These are phyloP conservation scores for Protomyctophum bolini DNA, from an alignment of 2,113 vertebrate genomes.

Conservation along the genomic window DNA sequence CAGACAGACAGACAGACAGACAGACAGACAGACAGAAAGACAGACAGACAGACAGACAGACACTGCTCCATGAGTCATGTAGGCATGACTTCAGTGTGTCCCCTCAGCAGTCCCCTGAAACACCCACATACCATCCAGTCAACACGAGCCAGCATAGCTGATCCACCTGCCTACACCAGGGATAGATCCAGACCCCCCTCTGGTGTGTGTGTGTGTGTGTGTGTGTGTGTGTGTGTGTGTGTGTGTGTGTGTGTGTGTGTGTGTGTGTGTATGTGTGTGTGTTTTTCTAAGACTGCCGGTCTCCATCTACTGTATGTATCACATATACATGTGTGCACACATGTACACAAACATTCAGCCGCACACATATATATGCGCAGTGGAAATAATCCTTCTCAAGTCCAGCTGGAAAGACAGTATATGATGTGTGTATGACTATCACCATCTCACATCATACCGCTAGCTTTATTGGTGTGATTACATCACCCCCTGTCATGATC, in stretches of 20 bases:
- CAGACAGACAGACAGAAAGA: constrained; percentile 20
- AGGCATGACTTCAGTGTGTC: constrained; percentile 66
- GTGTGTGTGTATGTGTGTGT: not conserved
- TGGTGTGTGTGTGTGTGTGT: not conserved
- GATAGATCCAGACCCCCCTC: constrained; percentile 23
- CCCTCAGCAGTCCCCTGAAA: constrained; percentile 54
- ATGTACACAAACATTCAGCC: constrained; percentile 31
- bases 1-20: constrained; percentile 8
- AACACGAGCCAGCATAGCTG: constrained; percentile 49
- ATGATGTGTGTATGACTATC: constrained; percentile 40
- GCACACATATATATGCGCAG: constrained; percentile 7
- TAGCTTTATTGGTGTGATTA: constrained; percentile 75
- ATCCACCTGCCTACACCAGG: constrained; percentile 58
- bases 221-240: too few species aligned
- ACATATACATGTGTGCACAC: constrained; percentile 43
- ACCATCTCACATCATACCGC: constrained; percentile 49
- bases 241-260: too few species aligned
- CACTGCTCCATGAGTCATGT: constrained; percentile 66
- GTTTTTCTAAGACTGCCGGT: not conserved
- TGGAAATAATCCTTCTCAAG: constrained; percentile 46
- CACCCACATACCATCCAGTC: constrained; percentile 63
- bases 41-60: constrained; percentile 57
- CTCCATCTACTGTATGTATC: not conserved
- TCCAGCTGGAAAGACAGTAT: constrained; percentile 60
- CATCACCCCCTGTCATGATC: constrained; percentile 71